These are phyloP conservation scores for Brachynemurus nebulosus DNA, from an alignment of 2,888 invertebrate genomes.

Conservation along the genomic window DNA sequence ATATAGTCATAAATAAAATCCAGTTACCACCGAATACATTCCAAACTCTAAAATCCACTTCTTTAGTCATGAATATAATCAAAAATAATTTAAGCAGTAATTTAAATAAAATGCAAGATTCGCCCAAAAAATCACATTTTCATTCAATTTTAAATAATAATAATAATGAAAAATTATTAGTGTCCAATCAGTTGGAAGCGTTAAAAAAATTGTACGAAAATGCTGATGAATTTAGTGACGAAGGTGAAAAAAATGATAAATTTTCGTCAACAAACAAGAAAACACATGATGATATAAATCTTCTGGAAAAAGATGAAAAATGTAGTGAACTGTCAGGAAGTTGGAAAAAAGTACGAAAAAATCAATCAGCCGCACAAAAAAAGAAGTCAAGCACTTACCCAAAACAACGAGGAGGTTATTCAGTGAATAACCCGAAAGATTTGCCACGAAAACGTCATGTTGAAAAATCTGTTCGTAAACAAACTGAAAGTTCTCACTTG, in stretches of 20 bases:
- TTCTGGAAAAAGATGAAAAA: conserved; percentile 22
- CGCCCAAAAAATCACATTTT: conserved; percentile 7
- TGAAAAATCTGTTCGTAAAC: too few relatives aligned
- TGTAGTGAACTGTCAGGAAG: conserved; percentile 36
- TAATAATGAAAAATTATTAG: conserved; percentile 10
- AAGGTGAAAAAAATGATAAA: conserved; percentile 39
- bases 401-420: too few relatives aligned
- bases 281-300: too few relatives aligned
- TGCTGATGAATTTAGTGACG: conserved; percentile 33
- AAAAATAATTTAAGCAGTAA: too few relatives aligned
- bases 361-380: too few relatives aligned
- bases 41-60: conserved; percentile 32
- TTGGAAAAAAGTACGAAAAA: conserved; percentile 43
- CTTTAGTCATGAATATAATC: conserved; percentile 31
- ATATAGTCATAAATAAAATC: conserved; percentile 12
- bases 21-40: conserved; percentile 23
- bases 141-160: conserved; percentile 26
- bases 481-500: too few relatives aligned
- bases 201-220: conserved; percentile 30
- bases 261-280: conserved; percentile 45
- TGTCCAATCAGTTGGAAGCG: conserved; percentile 27
- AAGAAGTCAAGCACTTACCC: too few relatives aligned
- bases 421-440: too few relatives aligned
- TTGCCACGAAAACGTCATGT: too few relatives aligned
- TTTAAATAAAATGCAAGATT: conserved; percentile 20